Conservation (phyloP, 2,797 vertebrate species). For the Notamacropus eugenii region DNA sequence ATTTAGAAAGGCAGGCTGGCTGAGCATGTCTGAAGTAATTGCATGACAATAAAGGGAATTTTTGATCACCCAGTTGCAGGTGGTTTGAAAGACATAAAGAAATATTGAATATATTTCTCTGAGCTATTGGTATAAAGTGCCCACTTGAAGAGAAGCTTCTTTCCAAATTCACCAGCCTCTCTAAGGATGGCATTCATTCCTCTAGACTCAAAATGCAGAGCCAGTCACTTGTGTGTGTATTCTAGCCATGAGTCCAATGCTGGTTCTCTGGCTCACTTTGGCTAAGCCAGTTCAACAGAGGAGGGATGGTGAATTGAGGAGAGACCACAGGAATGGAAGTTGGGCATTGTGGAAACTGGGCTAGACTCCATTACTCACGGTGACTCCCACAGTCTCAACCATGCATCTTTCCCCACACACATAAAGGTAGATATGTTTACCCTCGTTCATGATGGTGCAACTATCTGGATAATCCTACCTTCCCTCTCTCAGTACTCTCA, state of each 20-base stretch:
- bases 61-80: neutral
- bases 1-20: neutral
- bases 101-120: neutral
- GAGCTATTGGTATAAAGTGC: neutral
- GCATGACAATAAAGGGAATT: neutral
- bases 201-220: neutral
- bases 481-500: neutral
- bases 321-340: neutral
- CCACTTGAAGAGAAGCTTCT: neutral
- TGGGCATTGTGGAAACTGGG: neutral
- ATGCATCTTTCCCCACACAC: neutral
- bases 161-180: neutral
- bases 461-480: neutral
- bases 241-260: neutral
- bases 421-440: neutral
- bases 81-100: neutral
- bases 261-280: neutral
- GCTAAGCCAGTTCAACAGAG: neutral
- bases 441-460: neutral
- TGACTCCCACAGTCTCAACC: neutral
- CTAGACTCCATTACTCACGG: fast-evolving
- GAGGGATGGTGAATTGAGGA: neutral
- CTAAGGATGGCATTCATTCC: neutral
- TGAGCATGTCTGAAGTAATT: neutral
- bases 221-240: neutral